Conservation (phyloP, 2,113 vertebrate genomes). For the Glareola pratincola region DNA sequence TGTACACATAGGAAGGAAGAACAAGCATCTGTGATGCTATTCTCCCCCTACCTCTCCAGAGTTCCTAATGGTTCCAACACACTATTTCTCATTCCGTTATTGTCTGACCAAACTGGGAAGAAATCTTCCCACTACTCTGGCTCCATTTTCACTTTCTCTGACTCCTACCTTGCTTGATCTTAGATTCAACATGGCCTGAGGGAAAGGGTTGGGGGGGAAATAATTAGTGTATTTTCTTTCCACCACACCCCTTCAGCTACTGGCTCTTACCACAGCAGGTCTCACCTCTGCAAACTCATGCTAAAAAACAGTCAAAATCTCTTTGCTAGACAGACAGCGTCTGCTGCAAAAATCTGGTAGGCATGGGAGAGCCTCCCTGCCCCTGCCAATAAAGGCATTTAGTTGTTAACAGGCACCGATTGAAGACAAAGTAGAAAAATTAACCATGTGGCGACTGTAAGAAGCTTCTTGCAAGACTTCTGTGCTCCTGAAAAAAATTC, state of each 20-base stretch:
- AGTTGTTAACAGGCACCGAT: neutral
- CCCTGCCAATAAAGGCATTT: neutral
- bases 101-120: neutral
- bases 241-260: neutral
- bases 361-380: neutral
- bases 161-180: neutral
- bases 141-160: neutral
- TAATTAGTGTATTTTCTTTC: neutral
- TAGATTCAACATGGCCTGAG: neutral
- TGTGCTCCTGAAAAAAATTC: neutral
- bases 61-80: neutral
- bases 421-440: neutral
- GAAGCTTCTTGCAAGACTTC: neutral
- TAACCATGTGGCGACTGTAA: neutral
- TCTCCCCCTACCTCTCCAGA: neutral
- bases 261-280: neutral
- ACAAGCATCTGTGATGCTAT: neutral
- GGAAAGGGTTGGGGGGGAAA: neutral
- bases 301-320: neutral
- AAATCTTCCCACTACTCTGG: neutral
- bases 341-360: neutral
- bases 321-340: neutral
- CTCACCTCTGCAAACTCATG: neutral
- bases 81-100: neutral
- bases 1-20: neutral